Evolutionary conservation across 2,888 invertebrate genomes (phyloP), one percentile per base, ranked within the genome.

Genomic region (Drosophila anomalipes): DNA sequence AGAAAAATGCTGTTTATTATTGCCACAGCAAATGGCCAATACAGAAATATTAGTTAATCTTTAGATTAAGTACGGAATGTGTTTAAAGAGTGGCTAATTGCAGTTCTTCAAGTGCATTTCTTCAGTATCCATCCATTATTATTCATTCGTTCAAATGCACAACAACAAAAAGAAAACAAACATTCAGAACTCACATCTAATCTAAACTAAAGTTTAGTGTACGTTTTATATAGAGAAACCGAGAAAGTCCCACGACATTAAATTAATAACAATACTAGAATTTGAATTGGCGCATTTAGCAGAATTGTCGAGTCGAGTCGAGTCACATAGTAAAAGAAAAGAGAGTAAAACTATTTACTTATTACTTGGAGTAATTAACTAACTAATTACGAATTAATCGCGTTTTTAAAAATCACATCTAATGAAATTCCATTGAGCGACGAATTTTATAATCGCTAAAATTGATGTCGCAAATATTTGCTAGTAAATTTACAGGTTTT

Each of bases 401-500:
- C 76, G 82, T 89, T 84, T 84, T 84, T 80, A 88, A 77, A 71
- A 56, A 74, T 70, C 66, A 70, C 49, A 72, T 77, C 72, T 70
- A 74, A 66, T 63, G 52, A 12, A 61, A 69, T 60, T 71, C 56
- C 62, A 59, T 56, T 53, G 33, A 26, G 39, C 57, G 57, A 53
- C 60, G 52, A 60, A 30, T 70, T 70, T 70, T 70, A 47, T 65
- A 65, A 69, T 35, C 41, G 58, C 47, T 2, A 51, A 56, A 60
- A 63, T 61, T 28, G 26, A 54, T 74, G 68, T 53, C 77, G 88
- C 75, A 71, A 70, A 76, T 74, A 83, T 86, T 88, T 88, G 90
- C 90, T 88, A 88, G 90, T 90, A 91, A 88, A 91, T 88, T 91
- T 88, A 88, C 89, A 88, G 75, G 70, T 85, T 89, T 89, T 90